Evolutionary conservation across 2,888 invertebrate species (phyloP), one percentile per base, ranked within the genome.

Genomic region (Zygothrica quintamaculata): DNA sequence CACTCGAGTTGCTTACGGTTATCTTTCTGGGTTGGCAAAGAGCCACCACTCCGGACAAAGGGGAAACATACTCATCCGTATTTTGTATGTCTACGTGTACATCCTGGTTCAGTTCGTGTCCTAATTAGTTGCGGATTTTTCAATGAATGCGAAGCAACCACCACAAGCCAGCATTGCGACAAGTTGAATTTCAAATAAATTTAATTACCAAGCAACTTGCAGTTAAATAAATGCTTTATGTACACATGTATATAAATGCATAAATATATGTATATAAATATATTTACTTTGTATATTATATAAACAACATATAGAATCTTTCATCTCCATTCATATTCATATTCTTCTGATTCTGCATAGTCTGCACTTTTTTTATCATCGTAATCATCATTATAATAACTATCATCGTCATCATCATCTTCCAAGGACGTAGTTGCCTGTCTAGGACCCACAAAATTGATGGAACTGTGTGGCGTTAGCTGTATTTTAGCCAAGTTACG

Each of bases 111-210:
- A 33, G 26, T 40, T 59, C 50, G 64, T 72, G 73, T 51, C 74
- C 81, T 84, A 82, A 82, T 82, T 82, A 84, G 84, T 81, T 81
- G 84, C 67, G 84, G 76, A 77, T 77, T 80, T 84, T 84, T 82
- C 72, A 79, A 65, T 80, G 77, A 77, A 76, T 66, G 29, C 59
- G 58, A 55, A 31, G 53, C 59, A 64, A 9, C 15, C 40, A 37
- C 37, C n/a, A 48, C 34, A 58, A 50, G 50, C 64, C 43, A 53
- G 48, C 67, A 66, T 40, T 80, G 84, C 84, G 84, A 56, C 80
- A 84, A 71, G 56, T 76, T 78, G 74, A 78, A 82, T 82, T 78
- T 60, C 64, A 76, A 72, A 67, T 59, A 79, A 72, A 80, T 80
- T 82, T 77, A 80, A 80, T 79, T 79, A 82, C 77, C 65, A 79